A percentile compares a stretch with the other conserved stretches of the same genome.
These are phyloP conservation scores for Genyomyrus donnyi DNA, from an alignment of 2,113 vertebrate species.

Conservation along the genomic window DNA sequence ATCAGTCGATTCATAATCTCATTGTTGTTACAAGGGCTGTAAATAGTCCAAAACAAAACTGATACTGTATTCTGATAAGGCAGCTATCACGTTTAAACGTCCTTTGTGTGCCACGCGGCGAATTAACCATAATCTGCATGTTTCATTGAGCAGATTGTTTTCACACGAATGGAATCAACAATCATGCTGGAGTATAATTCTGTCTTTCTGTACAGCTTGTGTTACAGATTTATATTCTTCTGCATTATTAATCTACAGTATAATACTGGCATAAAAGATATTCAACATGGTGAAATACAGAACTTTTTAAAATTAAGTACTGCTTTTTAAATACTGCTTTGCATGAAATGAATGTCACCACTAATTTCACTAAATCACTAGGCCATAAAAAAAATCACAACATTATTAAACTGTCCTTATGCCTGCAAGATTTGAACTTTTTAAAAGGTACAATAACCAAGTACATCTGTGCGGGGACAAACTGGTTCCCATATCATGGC, in stretches of 20 bases:
- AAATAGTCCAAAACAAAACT: neutral
- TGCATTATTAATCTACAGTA: neutral
- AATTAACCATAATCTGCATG: neutral
- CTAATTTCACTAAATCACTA: neutral
- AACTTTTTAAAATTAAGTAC: neutral
- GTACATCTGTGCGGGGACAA: neutral
- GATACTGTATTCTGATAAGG: neutral
- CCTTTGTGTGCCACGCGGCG: neutral
- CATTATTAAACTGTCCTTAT: neutral
- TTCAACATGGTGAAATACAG: neutral
- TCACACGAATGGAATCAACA: neutral
- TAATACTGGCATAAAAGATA: constrained; percentile 1
- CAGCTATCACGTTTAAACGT: neutral
- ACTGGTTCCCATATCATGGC: neutral
- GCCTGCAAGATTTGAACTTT: neutral
- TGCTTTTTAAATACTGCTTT: constrained; percentile 2
- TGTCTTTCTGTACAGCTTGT: neutral
- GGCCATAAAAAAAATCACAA: neutral
- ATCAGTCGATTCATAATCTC: neutral
- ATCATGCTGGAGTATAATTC: neutral
- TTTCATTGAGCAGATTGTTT: neutral
- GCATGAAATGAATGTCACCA: constrained; percentile 5
- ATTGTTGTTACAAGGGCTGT: neutral
- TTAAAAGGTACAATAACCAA: neutral
- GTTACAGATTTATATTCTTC: neutral